Evolutionary conservation across 1,140 invertebrate species (phyloP), one percentile per base, ranked within the genome.

Genomic region (Drosophila tropicalis): DNA sequence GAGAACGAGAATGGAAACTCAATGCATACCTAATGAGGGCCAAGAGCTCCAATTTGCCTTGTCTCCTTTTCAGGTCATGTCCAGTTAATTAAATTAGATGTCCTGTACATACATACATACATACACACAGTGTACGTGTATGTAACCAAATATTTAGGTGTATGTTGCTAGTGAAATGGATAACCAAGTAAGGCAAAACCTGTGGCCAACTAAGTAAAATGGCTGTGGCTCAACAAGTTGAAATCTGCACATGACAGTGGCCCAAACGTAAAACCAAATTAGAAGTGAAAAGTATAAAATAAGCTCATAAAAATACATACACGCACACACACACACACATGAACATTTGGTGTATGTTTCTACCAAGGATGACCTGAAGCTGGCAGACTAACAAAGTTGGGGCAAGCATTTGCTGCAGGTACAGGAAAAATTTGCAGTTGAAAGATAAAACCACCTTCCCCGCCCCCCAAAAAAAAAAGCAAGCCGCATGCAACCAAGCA

Each of bases 251-350:
- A 74, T 70, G 72, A 72, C 82, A 87, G 58, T 68, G 68, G 55
- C 67, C 44, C 19, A 29, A 51, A 12, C 9, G 63, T 65, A 65
- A 64, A 67, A 68, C 58, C 72, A 81, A 87, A 87, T 80, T 80
- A 83, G 63, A 84, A 84, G 72, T 62, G 76, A 84, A 84, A 83
- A 78, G 75, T 79, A 90, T 89, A 77, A 81, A 89, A 89, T 89
- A 90, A 89, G 70, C 84, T 87, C 77, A 89, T 87, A 65, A 87
- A 83, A 81, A 80, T 73, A 72, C 75, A 74, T 60, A 66, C 66
- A 81, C 22, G 34, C 62, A 83, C 75, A 74, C 62, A 66, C 66
- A 81, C 22, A 39, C 62, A 83, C 55, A 61, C 40, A 57, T 39
- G 17, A 36, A 15, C 29, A 29, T 29, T 29, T 29, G 29, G 5